A percentile compares a stretch with the other conserved stretches of the same genome.
These are phyloP conservation scores for Tyto alba DNA, from an alignment of 2,113 vertebrate genomes.

Conservation along the genomic window DNA sequence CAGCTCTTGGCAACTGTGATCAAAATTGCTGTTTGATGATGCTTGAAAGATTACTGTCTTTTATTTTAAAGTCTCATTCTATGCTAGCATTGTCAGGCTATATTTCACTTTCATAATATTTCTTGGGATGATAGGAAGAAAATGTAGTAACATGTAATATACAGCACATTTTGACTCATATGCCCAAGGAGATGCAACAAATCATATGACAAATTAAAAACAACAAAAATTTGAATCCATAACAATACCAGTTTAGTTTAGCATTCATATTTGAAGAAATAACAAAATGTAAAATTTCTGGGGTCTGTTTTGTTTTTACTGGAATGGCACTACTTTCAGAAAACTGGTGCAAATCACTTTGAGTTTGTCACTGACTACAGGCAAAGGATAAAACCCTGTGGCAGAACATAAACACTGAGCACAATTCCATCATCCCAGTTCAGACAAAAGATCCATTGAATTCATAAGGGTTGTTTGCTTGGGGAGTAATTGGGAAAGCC, in stretches of 20 bases:
- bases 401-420: neutral
- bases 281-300: neutral
- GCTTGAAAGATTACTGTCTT: conserved; percentile 3
- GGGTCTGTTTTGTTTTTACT: neutral
- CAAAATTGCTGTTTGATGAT: neutral
- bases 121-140: neutral
- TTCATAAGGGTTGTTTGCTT: neutral
- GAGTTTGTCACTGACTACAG: neutral
- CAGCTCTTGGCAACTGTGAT: neutral
- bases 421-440: neutral
- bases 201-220: neutral
- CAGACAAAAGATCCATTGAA: neutral
- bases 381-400: neutral
- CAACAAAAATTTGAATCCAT: neutral
- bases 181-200: neutral
- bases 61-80: neutral
- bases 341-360: neutral
- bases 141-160: neutral
- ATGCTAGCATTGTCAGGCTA: neutral
- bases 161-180: neutral
- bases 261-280: neutral
- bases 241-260: neutral
- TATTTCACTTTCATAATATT: neutral
- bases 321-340: neutral
- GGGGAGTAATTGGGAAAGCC: neutral